These are phyloP conservation scores for Danio choprae DNA, from an alignment of 2,797 vertebrate species.

Conservation along the genomic window DNA sequence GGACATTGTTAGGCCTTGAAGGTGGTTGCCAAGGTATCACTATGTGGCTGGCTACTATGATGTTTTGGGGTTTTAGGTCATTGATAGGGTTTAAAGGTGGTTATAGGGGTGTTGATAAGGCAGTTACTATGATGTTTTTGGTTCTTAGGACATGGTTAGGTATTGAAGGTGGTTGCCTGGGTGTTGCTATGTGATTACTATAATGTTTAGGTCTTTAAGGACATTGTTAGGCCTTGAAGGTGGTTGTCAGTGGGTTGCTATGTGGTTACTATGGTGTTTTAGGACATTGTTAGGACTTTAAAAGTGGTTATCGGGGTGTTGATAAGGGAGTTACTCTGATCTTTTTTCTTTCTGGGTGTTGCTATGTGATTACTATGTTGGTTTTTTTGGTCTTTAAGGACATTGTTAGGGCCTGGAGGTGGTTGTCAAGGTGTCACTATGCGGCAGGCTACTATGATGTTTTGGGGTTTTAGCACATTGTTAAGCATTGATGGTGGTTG, in stretches of 20 bases:
- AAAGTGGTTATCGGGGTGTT: too few species aligned
- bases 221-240: neutral
- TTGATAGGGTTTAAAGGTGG: neutral
- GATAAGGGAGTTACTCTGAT: too few species aligned
- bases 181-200: neutral
- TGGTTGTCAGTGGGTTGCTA: neutral
- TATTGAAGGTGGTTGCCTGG: neutral
- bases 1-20: neutral
- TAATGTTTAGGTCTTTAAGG: neutral
- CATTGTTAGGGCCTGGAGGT: neutral
- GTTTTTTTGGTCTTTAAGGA: neutral
- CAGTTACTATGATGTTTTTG: neutral
- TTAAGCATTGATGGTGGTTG: neutral
- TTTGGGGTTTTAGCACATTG: neutral
- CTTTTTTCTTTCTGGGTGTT: too few species aligned
- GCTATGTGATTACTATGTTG: neutral
- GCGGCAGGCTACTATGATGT: neutral
- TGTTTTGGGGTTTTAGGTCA: neutral
- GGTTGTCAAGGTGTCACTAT: neutral
- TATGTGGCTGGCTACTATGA: neutral
- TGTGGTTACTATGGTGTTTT: neutral
- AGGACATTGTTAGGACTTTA: too few species aligned
- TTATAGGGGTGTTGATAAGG: neutral
- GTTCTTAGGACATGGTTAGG: neutral
- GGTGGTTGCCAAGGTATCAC: neutral